phyloP scores from a whole-genome alignment of 1,140 invertebrate genomes.

The Drosophila repleta region DNA sequence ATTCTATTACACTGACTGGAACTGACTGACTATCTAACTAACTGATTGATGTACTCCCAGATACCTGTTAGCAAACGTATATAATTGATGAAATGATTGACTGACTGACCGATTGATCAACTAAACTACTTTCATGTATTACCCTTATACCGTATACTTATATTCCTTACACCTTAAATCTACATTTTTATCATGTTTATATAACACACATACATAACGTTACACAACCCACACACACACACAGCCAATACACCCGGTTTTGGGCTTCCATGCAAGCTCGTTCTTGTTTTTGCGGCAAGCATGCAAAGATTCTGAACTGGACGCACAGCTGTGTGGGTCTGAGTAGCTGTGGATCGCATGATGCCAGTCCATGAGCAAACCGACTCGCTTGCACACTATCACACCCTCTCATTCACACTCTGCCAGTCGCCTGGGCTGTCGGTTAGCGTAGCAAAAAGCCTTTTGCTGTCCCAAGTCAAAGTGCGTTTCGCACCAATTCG shows the following conservation, averaged over 20 bases:
- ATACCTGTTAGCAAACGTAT: too few relatives aligned
- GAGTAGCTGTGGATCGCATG: slow-evolving; percentile 15
- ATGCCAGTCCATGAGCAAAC: slow-evolving; percentile 14
- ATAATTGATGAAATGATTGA: too few relatives aligned
- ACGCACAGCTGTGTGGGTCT: slow-evolving; percentile 8
- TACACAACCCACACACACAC: not conserved
- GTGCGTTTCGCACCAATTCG: slow-evolving; percentile 79
- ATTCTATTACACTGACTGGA: too few relatives aligned
- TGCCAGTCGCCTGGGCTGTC: not conserved
- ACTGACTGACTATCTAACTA: too few relatives aligned
- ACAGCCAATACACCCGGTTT: slow-evolving; percentile 9
- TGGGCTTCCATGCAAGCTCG: not conserved
- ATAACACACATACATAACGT: not conserved
- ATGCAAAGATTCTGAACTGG: slow-evolving; percentile 23
- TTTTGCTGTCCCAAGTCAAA: slow-evolving; percentile 72
- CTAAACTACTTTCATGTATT: too few relatives aligned
- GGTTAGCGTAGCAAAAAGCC: slow-evolving; percentile 36
- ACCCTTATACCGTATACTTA: not conserved
- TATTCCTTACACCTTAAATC: not conserved
- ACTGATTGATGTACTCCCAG: too few relatives aligned
- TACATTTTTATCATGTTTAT: not conserved
- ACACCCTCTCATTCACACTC: not conserved
- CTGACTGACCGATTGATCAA: too few relatives aligned
- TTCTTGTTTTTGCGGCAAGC: slow-evolving; percentile 28
- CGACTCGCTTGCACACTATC: not conserved